Base-by-base conservation (phyloP, 2,113 vertebrate species). In the Agelaius tricolor region DNA sequence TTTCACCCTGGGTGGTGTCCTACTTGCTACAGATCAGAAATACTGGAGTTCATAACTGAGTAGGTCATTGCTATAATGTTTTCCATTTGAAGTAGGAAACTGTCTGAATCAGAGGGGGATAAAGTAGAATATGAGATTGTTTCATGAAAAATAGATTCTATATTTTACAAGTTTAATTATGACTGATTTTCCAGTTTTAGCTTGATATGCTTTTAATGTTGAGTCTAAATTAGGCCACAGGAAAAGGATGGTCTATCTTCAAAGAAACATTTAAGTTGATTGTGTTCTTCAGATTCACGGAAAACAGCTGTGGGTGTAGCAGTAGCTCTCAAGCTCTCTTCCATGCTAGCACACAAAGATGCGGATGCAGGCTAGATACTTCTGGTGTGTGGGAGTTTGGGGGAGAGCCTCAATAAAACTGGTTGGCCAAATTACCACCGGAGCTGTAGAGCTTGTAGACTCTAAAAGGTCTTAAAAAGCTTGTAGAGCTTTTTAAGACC, bases 221-320 rank as follows among this genome's bases (percentile, higher is more conserved):
- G 82, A 94, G n/a, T 91, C 96, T 96, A 90, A 97, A 97, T 97
- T 92, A 96, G 97, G 97, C 95, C 97, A 97, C 95, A 97, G 97
- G 97, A 97, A 97, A 97, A 98, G 95, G 93, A 95, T 96, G 82
- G 73, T 51, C 78, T 71, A 2, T 96, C 95, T 98, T 98, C 97
- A 98, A 96, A 98, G 97, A 95, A 92, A 63, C 71, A 49, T 80
- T 90, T 67, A 91, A 72, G 81, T 84, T 72, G 92, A 85, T 95
- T 84, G 91, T 26, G 67, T 93, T 97, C 93, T 97, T 95, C 92
- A 93, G 93, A 44, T 97, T 95, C 47, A 84, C 97, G 96, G 97
- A 97, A 97, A 97, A 95, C 94, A 97, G 90, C 96, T 97, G 96
- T 97, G 96, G 97, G 97, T 89, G 93, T 96, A 15, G 46, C 4